phyloP scores from a whole-genome alignment of 2,113 vertebrate genomes.

The Hepsetus odoe region DNA sequence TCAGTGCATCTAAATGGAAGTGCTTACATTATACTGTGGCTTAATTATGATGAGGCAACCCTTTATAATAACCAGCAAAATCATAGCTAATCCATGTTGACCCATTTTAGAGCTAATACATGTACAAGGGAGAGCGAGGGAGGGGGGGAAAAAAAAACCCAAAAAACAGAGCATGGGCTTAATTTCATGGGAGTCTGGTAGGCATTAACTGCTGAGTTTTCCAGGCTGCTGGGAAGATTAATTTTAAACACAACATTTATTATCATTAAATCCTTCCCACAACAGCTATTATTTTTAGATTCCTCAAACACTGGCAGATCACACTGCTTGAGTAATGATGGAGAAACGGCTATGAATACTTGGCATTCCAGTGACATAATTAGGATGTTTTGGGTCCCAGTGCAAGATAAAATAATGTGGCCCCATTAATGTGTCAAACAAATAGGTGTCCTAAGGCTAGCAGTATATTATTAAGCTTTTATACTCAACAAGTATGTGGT shows the following conservation, averaged over 20 bases:
- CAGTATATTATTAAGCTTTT: too few relatives aligned
- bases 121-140: background rate
- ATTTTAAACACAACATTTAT: constrained; percentile 27
- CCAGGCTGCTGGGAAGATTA: constrained; percentile 35
- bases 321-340: background rate
- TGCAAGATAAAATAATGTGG: background rate
- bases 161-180: constrained; percentile 3
- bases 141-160: too few relatives aligned
- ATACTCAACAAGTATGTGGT: too few relatives aligned
- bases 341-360: background rate
- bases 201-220: constrained; percentile 24
- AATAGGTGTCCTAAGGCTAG: too few relatives aligned
- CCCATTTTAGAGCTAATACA: constrained; percentile 7
- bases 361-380: background rate
- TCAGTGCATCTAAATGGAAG: background rate
- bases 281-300: constrained; percentile 1
- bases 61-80: background rate
- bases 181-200: constrained; percentile 34
- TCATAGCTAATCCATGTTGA: background rate
- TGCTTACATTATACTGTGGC: background rate
- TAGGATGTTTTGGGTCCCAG: background rate
- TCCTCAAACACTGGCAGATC: background rate
- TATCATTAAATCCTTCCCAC: constrained; percentile 34
- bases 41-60: constrained; percentile 15
- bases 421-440: too few relatives aligned